Evolutionary conservation across 2,888 invertebrate species (phyloP), one percentile per base, ranked within the genome.

Genomic region (Griposia aprilina): DNA sequence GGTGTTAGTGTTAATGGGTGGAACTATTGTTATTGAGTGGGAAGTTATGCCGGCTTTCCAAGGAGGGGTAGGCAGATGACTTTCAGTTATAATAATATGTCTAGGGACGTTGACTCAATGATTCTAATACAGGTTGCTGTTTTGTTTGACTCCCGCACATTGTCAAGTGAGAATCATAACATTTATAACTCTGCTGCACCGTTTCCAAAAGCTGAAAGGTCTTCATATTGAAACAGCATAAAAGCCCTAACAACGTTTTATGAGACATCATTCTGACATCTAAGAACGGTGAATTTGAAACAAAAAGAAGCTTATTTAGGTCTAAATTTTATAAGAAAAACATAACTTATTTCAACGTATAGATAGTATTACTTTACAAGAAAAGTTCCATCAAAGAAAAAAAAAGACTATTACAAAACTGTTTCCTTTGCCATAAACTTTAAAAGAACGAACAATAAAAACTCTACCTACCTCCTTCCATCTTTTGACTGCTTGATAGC

Each of bases 1-100:
- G 63, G 45, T 79, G 71, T 76, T 72, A 57, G 73, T 75, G 36
- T 60, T 75, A 59, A 84, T 84, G 48, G 11, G n/a, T 55, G 60
- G 60, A 55, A 50, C 30, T 77, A 67, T 70, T 76, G 62, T 73
- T 73, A 74, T 72, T 23, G 30, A 8, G 13, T 60, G n/a, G 63
- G 13, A 10, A 41, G 59, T 55, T 45, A 48, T 23, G 41, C 3
- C 5, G 30, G 17, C 15, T 23, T 59, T 36, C 45, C 3, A 41
- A 11, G 3, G 20, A 11, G 20, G 17, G 59, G 30, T 67, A 8
- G 55, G 26, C 41, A 50, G 67, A 8, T 72, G 36, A 50, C 13
- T 76, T 48, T 36, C 1, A 50, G 5, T 41, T 66, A 0, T 45
- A 20, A 1, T 52, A 20, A 52, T 20, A 20, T 36, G 7, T 50